Base-by-base conservation (phyloP, 2,113 vertebrate genomes). In the Hassar affinis region DNA sequence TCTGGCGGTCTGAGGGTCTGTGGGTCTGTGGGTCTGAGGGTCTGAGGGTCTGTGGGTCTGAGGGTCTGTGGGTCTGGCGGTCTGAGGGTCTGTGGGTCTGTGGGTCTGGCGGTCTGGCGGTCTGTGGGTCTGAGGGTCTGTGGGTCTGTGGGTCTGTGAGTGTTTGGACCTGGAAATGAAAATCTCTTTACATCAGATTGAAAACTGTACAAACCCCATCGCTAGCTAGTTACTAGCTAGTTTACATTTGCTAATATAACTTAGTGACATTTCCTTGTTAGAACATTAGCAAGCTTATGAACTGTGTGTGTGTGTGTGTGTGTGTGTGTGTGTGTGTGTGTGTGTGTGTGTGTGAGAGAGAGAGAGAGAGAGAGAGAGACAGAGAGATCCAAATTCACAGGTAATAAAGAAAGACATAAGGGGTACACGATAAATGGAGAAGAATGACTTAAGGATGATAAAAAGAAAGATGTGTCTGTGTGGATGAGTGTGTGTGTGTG, bases 321-420 rank as follows among this genome's bases (percentile, higher is more conserved):
- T 64, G 12, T 66, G 30, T 35, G 14, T 59, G 51, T 59, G 76
- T 30, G 78, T 27, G 57, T 68, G 38, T 75, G 77, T 47, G 78
- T 30, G 57, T 18, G 59, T 35, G 78, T 9, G 57, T 9, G 52
- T 18, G 78, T 22, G 78, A n/a, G 5, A n/a, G 42, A 47, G 42
- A 35, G 17, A 35, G 78, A 61, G 0, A 45, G 59, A 38, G 56
- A 25, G 22, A 18, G 14, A 18, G 20, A 2, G n/a, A 14, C n/a
- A 1, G 3, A 61, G 11, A 14, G 12, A 61, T 27, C n/a, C n/a
- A 61, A 61, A 61, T 12, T 61, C 57, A 27, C 57, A 61, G 14
- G 30, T 64, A 64, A 64, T 35, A 35, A 18, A 64, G 30, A 64
- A 18, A 62, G 61, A 62, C 30, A 35, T 35, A 18, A 64, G 30